Percentiles rank a stretch among this genome's conserved stretches.
phyloP scores from a whole-genome alignment of 2,113 vertebrate species.

The Aspidoscelis tigris region DNA sequence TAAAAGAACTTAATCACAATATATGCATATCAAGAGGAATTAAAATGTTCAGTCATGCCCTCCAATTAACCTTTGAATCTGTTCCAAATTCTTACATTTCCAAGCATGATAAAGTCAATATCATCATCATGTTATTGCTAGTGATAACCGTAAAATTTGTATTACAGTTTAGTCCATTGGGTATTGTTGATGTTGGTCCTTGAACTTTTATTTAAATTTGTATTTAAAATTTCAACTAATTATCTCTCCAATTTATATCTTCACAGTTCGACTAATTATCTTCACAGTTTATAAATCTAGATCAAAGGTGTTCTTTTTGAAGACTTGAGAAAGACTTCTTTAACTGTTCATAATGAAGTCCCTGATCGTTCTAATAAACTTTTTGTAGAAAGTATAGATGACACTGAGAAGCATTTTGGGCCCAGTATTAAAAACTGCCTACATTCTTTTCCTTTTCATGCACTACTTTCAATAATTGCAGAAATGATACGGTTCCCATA shows the following conservation, averaged over 20 bases:
- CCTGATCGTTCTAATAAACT: not conserved
- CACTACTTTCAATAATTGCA: slow-evolving; percentile 35
- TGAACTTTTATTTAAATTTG: not conserved
- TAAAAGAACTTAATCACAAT: not conserved
- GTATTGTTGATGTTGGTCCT: not conserved
- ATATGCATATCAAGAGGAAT: not conserved
- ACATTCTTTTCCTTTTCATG: slow-evolving; percentile 16
- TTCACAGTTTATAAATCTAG: not conserved
- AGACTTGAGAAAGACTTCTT: not conserved
- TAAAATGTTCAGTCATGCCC: not conserved
- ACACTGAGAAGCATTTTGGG: not conserved
- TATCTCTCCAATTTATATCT: not conserved
- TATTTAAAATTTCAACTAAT: not conserved
- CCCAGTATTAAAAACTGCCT: slow-evolving; percentile 1
- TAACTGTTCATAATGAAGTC: not conserved
- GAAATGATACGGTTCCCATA: slow-evolving; percentile 46
- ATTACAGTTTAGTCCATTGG: not conserved
- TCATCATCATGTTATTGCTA: not conserved
- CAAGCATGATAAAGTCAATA: not conserved
- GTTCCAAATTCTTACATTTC: not conserved
- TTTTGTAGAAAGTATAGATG: not conserved
- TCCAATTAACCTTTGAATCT: slow-evolving; percentile 4
- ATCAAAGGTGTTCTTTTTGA: not conserved
- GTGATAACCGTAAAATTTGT: not conserved
- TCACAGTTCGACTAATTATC: not conserved